These are phyloP conservation scores for Paralichthys olivaceus DNA, from an alignment of 2,113 vertebrate genomes.

Conservation along the genomic window DNA sequence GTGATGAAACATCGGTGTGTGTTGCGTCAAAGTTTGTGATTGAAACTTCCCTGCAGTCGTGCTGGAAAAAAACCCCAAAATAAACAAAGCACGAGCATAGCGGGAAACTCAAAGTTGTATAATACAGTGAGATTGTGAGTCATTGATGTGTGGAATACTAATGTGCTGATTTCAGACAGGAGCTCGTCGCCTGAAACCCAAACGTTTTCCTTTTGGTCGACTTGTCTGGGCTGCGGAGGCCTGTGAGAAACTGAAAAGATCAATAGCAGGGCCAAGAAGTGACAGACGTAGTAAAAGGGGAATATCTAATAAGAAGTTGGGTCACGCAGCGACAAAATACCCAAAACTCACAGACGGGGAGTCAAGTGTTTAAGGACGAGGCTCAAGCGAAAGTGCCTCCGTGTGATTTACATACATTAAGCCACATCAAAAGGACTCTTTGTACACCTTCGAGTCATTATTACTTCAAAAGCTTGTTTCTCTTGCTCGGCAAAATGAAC, in stretches of 20 bases:
- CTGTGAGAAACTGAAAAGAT: not conserved
- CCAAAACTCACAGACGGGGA: constrained; percentile 23
- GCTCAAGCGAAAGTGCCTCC: constrained; percentile 39
- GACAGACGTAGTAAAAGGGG: no score
- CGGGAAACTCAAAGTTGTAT: constrained; percentile 35
- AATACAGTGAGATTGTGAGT: constrained; percentile 16
- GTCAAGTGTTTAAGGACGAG: constrained; percentile 36
- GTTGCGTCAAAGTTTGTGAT: not conserved
- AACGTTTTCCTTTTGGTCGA: no score
- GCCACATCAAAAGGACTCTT: constrained; percentile 56
- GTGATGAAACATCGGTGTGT: not conserved
- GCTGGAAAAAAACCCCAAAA: constrained; percentile 33
- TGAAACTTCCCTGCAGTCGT: constrained; percentile 44
- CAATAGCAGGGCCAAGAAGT: constrained; percentile 12
- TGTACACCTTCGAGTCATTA: constrained; percentile 44
- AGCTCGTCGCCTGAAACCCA: not conserved
- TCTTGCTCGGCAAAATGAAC: constrained; percentile 43
- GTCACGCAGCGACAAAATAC: constrained; percentile 27
- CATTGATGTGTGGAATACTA: constrained; percentile 7
- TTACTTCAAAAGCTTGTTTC: constrained; percentile 46
- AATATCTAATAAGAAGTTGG: constrained; percentile 15
- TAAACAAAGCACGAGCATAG: not conserved
- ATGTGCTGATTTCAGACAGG: constrained; percentile 6
- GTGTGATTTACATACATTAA: constrained; percentile 65
- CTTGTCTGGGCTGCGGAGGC: no score